Evolutionary conservation across 2,797 vertebrate genomes (phyloP).

Genomic region (Moxostoma hubbsi): DNA sequence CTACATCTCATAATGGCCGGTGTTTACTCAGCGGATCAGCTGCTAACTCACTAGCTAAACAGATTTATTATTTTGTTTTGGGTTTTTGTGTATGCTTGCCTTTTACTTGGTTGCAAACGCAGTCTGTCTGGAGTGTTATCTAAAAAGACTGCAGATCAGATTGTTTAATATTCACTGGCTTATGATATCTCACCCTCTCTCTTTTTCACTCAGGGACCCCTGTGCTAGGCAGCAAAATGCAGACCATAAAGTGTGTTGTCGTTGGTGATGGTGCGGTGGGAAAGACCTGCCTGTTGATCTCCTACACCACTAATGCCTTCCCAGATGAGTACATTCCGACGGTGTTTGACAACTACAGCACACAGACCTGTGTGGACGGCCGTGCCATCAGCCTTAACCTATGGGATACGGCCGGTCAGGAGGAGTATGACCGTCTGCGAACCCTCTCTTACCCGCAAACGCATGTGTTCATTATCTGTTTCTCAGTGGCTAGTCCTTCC

Average conservation of each 20-base stretch:
- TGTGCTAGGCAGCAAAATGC: slow-evolving; percentile 70
- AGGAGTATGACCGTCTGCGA: slow-evolving; percentile 80
- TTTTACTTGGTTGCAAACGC: neutral
- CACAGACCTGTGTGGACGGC: slow-evolving; percentile 82
- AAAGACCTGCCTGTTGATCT: slow-evolving; percentile 84
- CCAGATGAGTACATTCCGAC: slow-evolving; percentile 78
- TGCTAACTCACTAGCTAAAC: slow-evolving; percentile 45
- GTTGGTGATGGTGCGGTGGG: slow-evolving; percentile 84
- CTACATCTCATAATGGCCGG: neutral
- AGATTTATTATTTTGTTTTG: slow-evolving; percentile 15
- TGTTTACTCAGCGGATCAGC: neutral
- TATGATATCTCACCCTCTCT: neutral
- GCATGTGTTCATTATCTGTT: slow-evolving; percentile 83
- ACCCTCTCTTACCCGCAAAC: slow-evolving; percentile 82
- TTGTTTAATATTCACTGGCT: neutral
- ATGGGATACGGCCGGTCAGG: slow-evolving; percentile 84
- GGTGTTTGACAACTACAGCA: slow-evolving; percentile 84
- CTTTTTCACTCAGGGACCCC: slow-evolving; percentile 18
- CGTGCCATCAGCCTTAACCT: slow-evolving; percentile 80
- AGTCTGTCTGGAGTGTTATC: neutral
- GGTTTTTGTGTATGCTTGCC: neutral
- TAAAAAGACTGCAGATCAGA: neutral
- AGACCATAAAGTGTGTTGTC: slow-evolving; percentile 84
- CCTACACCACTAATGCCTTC: slow-evolving; percentile 83
- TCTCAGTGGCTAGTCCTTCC: slow-evolving; percentile 81